Base-by-base conservation (phyloP, 2,888 invertebrate genomes). In the Drosophila atripex region DNA sequence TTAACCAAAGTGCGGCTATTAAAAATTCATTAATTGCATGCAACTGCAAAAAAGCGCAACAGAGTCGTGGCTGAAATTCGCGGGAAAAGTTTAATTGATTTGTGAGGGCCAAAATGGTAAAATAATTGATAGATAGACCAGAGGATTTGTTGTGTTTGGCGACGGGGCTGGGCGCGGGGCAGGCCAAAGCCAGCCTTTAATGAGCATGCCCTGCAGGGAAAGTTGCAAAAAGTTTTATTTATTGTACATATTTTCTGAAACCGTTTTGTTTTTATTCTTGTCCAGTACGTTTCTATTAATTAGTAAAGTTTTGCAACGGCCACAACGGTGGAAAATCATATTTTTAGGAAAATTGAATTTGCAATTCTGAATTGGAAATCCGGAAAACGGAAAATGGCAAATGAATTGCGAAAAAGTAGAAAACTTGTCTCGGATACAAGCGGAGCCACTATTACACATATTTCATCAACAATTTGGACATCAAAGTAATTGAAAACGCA, bases 21-120 rank as follows among this genome's bases (percentile, higher is more conserved):
- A 82, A 82, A 82, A 82, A 82, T 82, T 86, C 82, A 82, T 82
- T 82, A 82, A 82, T 82, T 87, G 82, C 80, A 73, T 64, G 85
- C 80, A 82, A 73, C 82, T 60, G 60, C 41, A 53, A 69, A 70
- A 69, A 71, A 4, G 2, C 18, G 56, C 50, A 46, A 70, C 53
- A 70, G 52, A 61, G 46, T 47, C 41, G 14, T 32, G 39, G 47
- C 11, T 47, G 63, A 71, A 71, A 71, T 54, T 71, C 50, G 45
- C 25, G 23, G 72, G 14, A 75, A 86, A 82, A 82, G 85, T 82
- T 82, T 86, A 86, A 82, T 82, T 82, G 82, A 82, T 82, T 82
- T 78, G 75, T 53, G 63, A 64, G 56, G 25, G 30, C 28, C 46
- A 76, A 87, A 86, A 84, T 82, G 71, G 72, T 53, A 76, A 86